phyloP scores from a whole-genome alignment of 2,888 invertebrate species.

The Ectobius pallidus region DNA sequence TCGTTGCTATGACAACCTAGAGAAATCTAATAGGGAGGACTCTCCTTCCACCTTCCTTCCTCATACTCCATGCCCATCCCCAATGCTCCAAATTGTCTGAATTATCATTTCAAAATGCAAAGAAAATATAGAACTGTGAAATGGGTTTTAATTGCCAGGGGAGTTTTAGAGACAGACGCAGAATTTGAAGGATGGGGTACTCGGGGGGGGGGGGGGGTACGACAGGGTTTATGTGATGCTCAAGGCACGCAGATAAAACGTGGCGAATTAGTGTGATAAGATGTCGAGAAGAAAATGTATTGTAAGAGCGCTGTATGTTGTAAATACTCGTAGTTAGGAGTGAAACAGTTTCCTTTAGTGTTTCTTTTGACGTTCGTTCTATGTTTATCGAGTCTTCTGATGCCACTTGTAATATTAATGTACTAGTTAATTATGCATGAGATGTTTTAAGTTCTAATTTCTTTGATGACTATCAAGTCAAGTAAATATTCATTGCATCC shows the following conservation, averaged over 20 bases:
- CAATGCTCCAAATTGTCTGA: conserved; percentile 49
- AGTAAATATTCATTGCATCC: no score
- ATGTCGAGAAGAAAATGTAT: conserved; percentile 14
- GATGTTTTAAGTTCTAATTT: no score
- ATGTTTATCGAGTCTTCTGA: no score
- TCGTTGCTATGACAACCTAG: conserved; percentile 49
- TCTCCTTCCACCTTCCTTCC: conserved; percentile 33
- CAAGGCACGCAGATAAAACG: conserved; percentile 26
- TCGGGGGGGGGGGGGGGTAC: conserved; percentile 5
- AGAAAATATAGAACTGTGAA: conserved; percentile 48
- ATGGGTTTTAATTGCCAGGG: conserved; percentile 47
- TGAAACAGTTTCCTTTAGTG: no score
- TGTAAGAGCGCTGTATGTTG: not conserved
- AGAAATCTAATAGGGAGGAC: conserved; percentile 49
- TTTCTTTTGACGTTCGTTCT: no score
- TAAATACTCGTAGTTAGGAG: no score
- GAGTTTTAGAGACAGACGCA: conserved; percentile 37
- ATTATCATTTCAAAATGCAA: conserved; percentile 52
- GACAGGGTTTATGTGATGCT: conserved; percentile 24
- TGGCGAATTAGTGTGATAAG: conserved; percentile 26
- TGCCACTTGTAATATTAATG: no score
- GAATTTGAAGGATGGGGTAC: conserved; percentile 17
- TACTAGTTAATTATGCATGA: no score
- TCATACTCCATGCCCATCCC: conserved; percentile 24
- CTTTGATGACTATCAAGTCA: no score